Evolutionary conservation across 2,888 invertebrate genomes (phyloP).

Genomic region (Pyralis farinalis): DNA sequence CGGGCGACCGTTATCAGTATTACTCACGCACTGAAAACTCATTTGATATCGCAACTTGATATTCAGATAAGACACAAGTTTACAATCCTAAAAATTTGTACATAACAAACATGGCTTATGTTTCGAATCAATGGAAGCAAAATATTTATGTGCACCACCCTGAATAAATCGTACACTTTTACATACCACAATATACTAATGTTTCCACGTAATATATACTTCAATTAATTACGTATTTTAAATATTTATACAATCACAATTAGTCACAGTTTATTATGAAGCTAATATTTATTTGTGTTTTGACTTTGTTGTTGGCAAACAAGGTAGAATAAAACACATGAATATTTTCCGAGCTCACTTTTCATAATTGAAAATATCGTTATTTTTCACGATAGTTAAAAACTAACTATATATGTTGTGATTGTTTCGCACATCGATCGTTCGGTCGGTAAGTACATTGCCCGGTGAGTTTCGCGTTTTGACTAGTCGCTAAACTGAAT

Average conservation of each 20-base stretch:
- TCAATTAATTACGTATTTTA: too few species aligned
- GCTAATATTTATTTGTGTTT: neutral
- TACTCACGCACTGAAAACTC: slow-evolving; percentile 12
- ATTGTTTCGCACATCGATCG: neutral
- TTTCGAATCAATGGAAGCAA: neutral
- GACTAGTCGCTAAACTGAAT: slow-evolving; percentile 6
- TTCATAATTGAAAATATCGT: too few species aligned
- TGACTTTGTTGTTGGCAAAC: neutral
- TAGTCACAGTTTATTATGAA: too few species aligned
- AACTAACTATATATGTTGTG: too few species aligned
- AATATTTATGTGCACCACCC: too few species aligned
- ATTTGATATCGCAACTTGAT: slow-evolving; percentile 15
- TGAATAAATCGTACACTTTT: too few species aligned
- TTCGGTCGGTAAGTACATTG: neutral
- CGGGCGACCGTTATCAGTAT: slow-evolving; percentile 13
- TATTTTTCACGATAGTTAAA: too few species aligned
- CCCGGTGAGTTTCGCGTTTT: slow-evolving; percentile 6
- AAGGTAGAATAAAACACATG: too few species aligned
- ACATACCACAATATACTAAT: too few species aligned
- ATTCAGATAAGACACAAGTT: slow-evolving; percentile 5
- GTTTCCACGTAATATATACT: too few species aligned
- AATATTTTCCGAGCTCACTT: too few species aligned
- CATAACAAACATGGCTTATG: neutral
- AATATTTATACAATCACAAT: too few species aligned
- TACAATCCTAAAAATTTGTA: neutral